phyloP scores from a whole-genome alignment of 1,140 invertebrate genomes.

The Adelges cooleyi region DNA sequence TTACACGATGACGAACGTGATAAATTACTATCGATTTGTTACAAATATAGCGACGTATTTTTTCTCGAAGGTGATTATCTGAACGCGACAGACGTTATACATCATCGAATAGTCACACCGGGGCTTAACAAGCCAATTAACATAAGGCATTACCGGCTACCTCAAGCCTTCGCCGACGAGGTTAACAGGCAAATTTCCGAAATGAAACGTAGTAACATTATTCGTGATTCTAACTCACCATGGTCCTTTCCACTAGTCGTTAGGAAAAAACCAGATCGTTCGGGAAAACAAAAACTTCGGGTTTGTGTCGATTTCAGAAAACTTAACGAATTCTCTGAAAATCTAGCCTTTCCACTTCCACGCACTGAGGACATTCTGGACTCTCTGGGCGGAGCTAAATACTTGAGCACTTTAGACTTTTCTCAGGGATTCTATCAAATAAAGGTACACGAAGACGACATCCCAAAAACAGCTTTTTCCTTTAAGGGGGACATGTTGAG shows the following conservation, averaged over 20 bases:
- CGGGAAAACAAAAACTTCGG: conserved; percentile 31
- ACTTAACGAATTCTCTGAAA: conserved; percentile 33
- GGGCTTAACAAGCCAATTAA: no score
- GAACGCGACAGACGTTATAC: no score
- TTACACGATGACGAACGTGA: no score
- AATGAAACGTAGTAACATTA: no score
- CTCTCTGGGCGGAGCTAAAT: conserved; percentile 35
- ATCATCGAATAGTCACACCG: no score
- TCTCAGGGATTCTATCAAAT: conserved; percentile 43
- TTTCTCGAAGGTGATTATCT: no score
- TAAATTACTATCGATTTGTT: no score
- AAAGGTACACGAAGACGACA: conserved; percentile 36
- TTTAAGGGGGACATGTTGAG: conserved; percentile 35
- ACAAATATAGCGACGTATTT: no score
- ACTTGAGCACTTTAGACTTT: conserved; percentile 42
- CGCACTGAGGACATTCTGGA: conserved; percentile 40
- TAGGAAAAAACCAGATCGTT: conserved; percentile 32
- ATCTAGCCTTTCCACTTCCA: conserved; percentile 42
- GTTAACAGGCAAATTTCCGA: no score
- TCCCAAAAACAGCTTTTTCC: conserved; percentile 42
- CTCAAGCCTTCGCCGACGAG: no score
- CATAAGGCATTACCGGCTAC: no score
- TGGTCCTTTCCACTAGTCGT: conserved; percentile 31
- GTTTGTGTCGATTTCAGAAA: conserved; percentile 33
- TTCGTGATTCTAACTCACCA: no score